Base-by-base conservation (phyloP, 1,140 invertebrate species). In the Drosophila orena region DNA sequence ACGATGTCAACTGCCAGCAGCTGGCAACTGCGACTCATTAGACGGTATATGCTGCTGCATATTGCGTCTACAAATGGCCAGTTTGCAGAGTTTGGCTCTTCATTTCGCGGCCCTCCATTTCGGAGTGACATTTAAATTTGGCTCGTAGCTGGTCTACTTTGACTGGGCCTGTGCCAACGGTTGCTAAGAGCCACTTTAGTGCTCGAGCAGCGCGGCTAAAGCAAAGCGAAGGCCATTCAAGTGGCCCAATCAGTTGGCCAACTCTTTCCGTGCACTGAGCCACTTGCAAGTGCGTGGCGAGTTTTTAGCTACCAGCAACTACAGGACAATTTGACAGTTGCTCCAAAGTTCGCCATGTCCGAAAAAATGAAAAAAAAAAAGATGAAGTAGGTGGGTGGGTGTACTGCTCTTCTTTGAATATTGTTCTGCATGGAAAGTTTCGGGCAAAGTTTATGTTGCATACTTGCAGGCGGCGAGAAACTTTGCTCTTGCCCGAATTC, bases 251-350 rank as follows among this genome's bases (percentile, higher is more conserved):
- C 58, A 74, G 79, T 68, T 68, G 44, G 68, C 37, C 55, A 54
- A 47, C 34, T 50, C 40, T 35, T 37, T 24, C 53, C 37, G 42
- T 46, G 57, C 35, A 79, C 55, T 66, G 40, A 49, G 55, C 47
- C 64, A 57, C 52, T 60, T 58, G 79, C 42, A 80, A 80, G 72
- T 77, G 81, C 68, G 77, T 46, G 55, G 55, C 68, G 42, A 77
- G 74, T 86, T 81, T 76, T 79, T 50, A 65, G 60, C 50, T 35
- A 58, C 38, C 57, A 69, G 69, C 79, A 79, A 75, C 42, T 57
- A 24, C 55, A 59, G 70, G 71, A 81, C 77, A 77, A 80, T 86
- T 72, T 59, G 72, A 85, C 72, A 85, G 80, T 76, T 70, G 42
- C 42, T 24, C 27, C 53, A 56, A 72, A 81, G 79, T 56, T 44